Base-by-base conservation (phyloP, 2,113 vertebrate species). In the Propithecus coquereli region DNA sequence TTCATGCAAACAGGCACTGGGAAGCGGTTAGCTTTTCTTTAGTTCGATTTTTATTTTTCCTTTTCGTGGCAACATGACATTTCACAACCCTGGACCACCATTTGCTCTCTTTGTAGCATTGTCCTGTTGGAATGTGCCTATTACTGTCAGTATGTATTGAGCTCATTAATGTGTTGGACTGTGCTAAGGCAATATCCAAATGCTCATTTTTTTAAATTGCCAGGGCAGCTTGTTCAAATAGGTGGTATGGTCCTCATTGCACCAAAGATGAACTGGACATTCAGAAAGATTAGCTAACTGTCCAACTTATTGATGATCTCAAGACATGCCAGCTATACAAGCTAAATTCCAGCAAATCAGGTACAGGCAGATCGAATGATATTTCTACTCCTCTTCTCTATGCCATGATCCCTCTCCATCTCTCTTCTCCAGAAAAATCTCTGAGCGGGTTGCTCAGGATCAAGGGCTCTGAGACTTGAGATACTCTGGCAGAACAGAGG, bases 311-410 rank as follows among this genome's bases (percentile, higher is more conserved):
- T 52, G 61, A 59, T 12, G 61, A 95, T 25, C 37, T 47, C 5
- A 23, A 40, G 30, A 52, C 27, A 17, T 25, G 52, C 6, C 9
- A n/a, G 3, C 22, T 71, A 0, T 22, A 12, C 80, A 77, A 76
- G 57, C 13, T 14, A 27, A 43, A 45, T 32, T 54, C 23, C 22
- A 27, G 27, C 30, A 68, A 63, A 43, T 22, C 59, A 30, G 0
- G 2, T 43, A n/a, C 0, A 37, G 27, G 40, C 7, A 2, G 54
- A 27, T 20, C 27, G 40, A 11, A 40, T 20, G 70, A 9, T 37
- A 22, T 40, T 47, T 27, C n/a, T 1, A 3, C 5, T 43, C 25
- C 57, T 18, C 61, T 25, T 37, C 4, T n/a, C 43, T 14, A 0
- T 5, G 25, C 34, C 16, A 43, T 40, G 43, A 4, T 8, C 13